Evolutionary conservation across 2,113 vertebrate species (phyloP).

Genomic region (Hippoglossus stenolepis): DNA sequence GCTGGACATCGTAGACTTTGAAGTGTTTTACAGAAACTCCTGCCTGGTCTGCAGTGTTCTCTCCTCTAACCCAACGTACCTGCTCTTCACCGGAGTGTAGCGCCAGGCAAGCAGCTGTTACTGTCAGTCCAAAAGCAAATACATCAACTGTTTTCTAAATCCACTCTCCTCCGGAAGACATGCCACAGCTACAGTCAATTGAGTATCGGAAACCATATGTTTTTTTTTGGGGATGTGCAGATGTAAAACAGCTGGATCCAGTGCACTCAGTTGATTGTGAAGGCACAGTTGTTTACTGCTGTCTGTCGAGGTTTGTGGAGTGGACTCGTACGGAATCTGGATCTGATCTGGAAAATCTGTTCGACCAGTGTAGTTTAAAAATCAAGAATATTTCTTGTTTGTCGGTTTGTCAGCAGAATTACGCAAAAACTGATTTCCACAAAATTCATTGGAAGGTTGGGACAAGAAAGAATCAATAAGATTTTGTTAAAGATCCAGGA

Average conservation of each 20-base stretch:
- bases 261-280: slow-evolving; percentile 47
- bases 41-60: not conserved
- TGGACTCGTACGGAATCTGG: slow-evolving; percentile 32
- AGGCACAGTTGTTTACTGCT: slow-evolving; percentile 45
- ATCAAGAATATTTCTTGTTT: not conserved
- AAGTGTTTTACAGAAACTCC: slow-evolving; percentile 6
- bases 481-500: not conserved
- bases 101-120: too few relatives aligned
- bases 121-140: too few relatives aligned
- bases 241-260: slow-evolving; percentile 72
- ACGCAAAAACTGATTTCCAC: not conserved
- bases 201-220: slow-evolving; percentile 31
- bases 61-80: slow-evolving; percentile 1
- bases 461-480: too few relatives aligned
- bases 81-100: slow-evolving; percentile 5
- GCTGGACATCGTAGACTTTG: slow-evolving; percentile 9
- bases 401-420: not conserved
- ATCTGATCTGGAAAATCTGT: slow-evolving; percentile 4
- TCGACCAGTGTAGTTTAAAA: not conserved
- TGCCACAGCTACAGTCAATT: not conserved
- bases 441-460: not conserved
- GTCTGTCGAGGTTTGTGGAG: slow-evolving; percentile 43
- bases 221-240: slow-evolving; percentile 31
- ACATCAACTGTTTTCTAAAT: not conserved
- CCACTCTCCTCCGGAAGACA: not conserved